Evolutionary conservation across 2,888 invertebrate genomes (phyloP), one percentile per base, ranked within the genome.

Genomic region (Lasioglossum figueresi): DNA sequence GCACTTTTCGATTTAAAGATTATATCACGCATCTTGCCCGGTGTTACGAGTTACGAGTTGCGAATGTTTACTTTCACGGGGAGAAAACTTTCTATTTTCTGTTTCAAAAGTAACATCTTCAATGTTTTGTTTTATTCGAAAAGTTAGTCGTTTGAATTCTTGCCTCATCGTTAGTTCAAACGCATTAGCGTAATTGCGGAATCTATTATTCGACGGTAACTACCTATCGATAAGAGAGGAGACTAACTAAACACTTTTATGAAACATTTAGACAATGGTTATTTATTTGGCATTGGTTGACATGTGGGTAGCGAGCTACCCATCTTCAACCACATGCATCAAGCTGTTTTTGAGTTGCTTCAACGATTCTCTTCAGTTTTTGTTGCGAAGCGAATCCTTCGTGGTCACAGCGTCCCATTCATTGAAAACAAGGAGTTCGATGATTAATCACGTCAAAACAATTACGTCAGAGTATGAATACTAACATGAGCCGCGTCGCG

Each of bases 41-140:
- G 19, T 45, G n/a, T 37, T 56, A 10, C 45, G 43, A 43, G 43
- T 14, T 14, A 43, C 43, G 16, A 45, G 45, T 16, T 5, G 16
- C n/a, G n/a, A 31, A n/a, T n/a, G 12, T 73, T 63, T 72, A 68
- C 74, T 81, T 82, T 79, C 74, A 59, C 70, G 31, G 27, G n/a
- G 52, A 27, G 37, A 59, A 59, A 40, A 75, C 23, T 52, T 59
- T 45, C 59, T 16, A n/a, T 74, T 45, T 75, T 12, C 27, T 12
- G 37, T 43, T 23, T 59, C 43, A 40, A 27, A 37, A 10, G 34
- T 27, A 52, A 52, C 37, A n/a, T 0, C 16, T 56, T 23, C 3
- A 14, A 14, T 5, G n/a, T n/a, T 48, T 19, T 48, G 37, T 48
- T 19, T 48, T 5, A 19, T 23, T n/a, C 52, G 3, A 52, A 8